phyloP scores from a whole-genome alignment of 2,113 vertebrate species.

The Gnathonemus echidnorhynchus region DNA sequence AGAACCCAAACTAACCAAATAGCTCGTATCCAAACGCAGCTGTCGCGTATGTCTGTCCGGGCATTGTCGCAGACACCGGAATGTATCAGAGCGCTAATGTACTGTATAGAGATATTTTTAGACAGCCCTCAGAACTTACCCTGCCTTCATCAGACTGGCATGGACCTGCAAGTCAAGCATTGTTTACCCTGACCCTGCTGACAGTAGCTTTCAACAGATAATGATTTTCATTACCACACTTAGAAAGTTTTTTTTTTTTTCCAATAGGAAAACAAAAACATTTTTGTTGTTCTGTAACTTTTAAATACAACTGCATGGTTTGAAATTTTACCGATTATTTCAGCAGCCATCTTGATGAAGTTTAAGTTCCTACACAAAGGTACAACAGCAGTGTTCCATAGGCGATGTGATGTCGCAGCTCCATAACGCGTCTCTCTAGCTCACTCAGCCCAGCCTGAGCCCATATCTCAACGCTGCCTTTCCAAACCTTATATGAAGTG shows the following conservation, averaged over 20 bases:
- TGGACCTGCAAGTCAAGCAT: not conserved
- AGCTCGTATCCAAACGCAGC: not conserved
- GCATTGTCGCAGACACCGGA: not conserved
- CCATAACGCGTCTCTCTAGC: not conserved
- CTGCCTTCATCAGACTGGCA: not conserved
- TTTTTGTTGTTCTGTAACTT: not conserved
- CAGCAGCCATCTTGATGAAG: not conserved
- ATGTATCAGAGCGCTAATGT: not conserved
- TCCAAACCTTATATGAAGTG: not conserved
- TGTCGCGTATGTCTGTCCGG: not conserved
- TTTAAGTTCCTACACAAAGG: not conserved
- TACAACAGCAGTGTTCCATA: not conserved
- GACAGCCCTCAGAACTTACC: not conserved
- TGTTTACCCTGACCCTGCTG: not conserved
- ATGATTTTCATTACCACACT: not conserved
- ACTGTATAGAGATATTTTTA: not conserved
- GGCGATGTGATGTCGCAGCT: not conserved
- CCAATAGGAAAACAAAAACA: not conserved
- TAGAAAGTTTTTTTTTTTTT: not conserved
- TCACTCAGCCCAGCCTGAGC: not conserved
- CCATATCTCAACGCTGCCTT: not conserved
- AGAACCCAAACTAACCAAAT: not conserved
- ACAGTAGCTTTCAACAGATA: not conserved
- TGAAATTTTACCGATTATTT: not conserved
- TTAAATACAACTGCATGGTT: not conserved